These are phyloP conservation scores for Rhinichthys osculus DNA, from an alignment of 2,797 vertebrate species.

Conservation along the genomic window DNA sequence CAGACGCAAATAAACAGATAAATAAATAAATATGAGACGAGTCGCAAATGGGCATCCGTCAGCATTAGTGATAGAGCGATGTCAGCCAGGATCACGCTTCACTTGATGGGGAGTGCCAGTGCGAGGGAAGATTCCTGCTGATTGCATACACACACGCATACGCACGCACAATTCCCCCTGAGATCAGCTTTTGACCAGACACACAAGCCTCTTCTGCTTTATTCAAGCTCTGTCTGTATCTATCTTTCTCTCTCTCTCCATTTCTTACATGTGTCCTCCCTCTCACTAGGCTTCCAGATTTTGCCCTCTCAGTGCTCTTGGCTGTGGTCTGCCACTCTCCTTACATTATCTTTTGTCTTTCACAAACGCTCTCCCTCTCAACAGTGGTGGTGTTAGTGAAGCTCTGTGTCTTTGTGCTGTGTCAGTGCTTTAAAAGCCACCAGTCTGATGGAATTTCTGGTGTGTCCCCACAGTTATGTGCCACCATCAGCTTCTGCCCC, in stretches of 20 bases:
- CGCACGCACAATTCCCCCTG: constrained; percentile 42
- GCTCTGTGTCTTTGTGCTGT: constrained; percentile 37
- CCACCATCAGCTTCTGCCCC: constrained; percentile 37
- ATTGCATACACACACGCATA: constrained; percentile 61
- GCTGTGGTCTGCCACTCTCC: constrained; percentile 25
- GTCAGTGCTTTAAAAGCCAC: constrained; percentile 50
- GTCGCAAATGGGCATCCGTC: constrained; percentile 77
- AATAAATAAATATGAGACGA: constrained; percentile 80
- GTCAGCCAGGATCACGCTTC: constrained; percentile 74
- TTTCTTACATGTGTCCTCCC: constrained; percentile 24
- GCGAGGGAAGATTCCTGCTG: constrained; percentile 66
- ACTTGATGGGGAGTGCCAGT: constrained; percentile 68
- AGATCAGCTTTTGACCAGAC: constrained; percentile 47
- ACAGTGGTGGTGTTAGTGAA: constrained; percentile 39
- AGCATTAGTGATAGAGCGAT: constrained; percentile 79
- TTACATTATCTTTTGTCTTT: constrained; percentile 33
- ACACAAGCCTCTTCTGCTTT: constrained; percentile 45
- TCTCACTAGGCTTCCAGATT: constrained; percentile 31
- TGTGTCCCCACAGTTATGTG: constrained; percentile 28
- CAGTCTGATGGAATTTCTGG: constrained; percentile 49
- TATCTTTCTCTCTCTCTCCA: not conserved
- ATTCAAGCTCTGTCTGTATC: constrained; percentile 37
- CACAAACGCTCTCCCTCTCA: not conserved
- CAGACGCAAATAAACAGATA: constrained; percentile 81
- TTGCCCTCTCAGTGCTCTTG: constrained; percentile 1